phyloP scores from a whole-genome alignment of 1,140 invertebrate genomes.

The Drosophila parvula region DNA sequence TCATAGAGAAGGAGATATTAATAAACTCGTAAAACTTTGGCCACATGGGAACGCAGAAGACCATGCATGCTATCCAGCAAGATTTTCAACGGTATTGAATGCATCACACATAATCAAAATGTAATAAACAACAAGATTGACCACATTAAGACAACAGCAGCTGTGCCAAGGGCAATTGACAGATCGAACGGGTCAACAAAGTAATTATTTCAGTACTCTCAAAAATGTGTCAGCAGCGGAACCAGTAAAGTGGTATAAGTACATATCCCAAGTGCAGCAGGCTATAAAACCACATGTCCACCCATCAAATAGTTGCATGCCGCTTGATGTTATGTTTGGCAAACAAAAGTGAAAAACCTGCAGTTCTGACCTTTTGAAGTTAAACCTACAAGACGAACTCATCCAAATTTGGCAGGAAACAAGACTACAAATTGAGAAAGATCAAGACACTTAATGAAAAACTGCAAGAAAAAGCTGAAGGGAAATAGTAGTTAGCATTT shows the following conservation, averaged over 20 bases:
- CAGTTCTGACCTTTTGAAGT: no score
- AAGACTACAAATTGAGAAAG: no score
- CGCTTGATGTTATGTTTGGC: no score
- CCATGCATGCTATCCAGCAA: not conserved
- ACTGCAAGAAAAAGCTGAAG: no score
- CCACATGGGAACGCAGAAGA: not conserved
- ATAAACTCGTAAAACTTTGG: not conserved
- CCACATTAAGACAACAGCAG: not conserved
- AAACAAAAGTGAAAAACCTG: no score
- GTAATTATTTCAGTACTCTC: conserved; percentile 4
- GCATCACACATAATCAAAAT: not conserved
- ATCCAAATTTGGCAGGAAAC: no score
- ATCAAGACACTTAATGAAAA: no score
- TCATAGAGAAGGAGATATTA: not conserved
- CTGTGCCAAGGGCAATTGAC: not conserved
- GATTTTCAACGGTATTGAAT: not conserved
- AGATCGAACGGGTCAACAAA: conserved; percentile 1
- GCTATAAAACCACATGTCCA: not conserved
- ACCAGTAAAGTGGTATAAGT: not conserved
- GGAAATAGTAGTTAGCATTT: no score
- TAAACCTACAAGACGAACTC: no score
- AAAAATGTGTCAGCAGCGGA: not conserved
- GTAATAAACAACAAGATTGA: not conserved
- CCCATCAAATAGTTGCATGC: not conserved
- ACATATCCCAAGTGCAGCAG: conserved; percentile 1